phyloP scores from a whole-genome alignment of 2,888 invertebrate genomes.

The Strigamia transsilvanica region DNA sequence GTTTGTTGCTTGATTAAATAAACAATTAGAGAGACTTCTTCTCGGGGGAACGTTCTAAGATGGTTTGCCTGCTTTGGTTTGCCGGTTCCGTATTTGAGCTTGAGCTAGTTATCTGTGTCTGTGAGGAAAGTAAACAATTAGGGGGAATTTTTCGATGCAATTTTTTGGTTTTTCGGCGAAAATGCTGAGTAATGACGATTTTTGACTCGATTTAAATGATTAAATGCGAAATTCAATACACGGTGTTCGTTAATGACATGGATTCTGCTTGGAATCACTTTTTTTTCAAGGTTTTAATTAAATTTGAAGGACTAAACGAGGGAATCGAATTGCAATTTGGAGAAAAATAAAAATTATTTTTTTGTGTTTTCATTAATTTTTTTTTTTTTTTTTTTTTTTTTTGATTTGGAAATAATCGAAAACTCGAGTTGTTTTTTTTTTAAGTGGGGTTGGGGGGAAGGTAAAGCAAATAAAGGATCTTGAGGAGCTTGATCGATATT shows the following conservation, averaged over 20 bases:
- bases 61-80: background rate
- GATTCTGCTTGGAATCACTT: background rate
- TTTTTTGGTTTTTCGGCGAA: no score
- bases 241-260: no score
- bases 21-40: conserved; percentile 46
- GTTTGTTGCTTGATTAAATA: conserved; percentile 45
- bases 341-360: background rate
- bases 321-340: background rate
- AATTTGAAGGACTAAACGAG: background rate
- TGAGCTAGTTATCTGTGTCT: background rate
- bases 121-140: background rate
- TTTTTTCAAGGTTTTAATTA: background rate
- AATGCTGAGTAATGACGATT: no score
- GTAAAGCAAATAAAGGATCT: background rate
- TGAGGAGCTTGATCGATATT: background rate
- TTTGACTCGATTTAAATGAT: no score
- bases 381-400: background rate
- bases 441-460: background rate
- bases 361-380: no score
- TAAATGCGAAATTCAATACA: background rate
- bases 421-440: conserved; percentile 10
- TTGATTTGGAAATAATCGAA: background rate
- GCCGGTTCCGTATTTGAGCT: conserved; percentile 19
- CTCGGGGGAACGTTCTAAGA: conserved; percentile 35
- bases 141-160: background rate